Evolutionary conservation across 2,113 vertebrate species (phyloP), one percentile per base, ranked within the genome.

Genomic region (Ornithorhynchus anatinus): DNA sequence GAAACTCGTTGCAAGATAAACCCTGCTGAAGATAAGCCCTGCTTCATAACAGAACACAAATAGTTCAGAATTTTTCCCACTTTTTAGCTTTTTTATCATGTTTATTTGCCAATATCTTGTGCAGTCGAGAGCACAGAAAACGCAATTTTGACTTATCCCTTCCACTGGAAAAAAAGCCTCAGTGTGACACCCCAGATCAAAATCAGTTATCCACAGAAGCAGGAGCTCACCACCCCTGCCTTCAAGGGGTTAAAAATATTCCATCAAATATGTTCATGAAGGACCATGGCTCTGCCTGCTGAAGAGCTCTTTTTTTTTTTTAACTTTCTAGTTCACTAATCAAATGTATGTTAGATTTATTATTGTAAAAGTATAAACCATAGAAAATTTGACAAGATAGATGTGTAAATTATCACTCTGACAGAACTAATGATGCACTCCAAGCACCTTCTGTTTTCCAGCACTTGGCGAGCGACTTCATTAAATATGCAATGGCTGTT

Each of bases 381-480:
- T 93, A 94, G 93, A 96, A 95, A 96, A 94, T 96, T 92, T 96
- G 96, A 98, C 96, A 99, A 98, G 97, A 99, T 98, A 97, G 97
- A 99, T 99, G 98, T 98, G 96, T 99, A 98, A 99, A 99, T 99
- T 99, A 99, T 96, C 95, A 94, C 93, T 93, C 94, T 98, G 97
- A 98, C 97, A 97, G 97, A 96, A 96, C 96, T 98, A 99, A 99
- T 99, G 97, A 99, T 98, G 97, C 97, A 97, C 95, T 96, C 94
- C 95, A 90, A 94, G 94, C 95, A 96, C 98, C 98, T 98, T 99
- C 98, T 99, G 98, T 97, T 98, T 97, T 94, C 93, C 67, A 91
- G 92, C 84, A 76, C 90, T 93, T 91, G 85, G 92, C 83, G 90
- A 91, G 92, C 20, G 45, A 92, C 93, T 96, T 94, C 92, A 94